Percentiles rank a stretch among this genome's conserved stretches.
phyloP scores from a whole-genome alignment of 2,888 invertebrate genomes.

The Dendrolimus houi region DNA sequence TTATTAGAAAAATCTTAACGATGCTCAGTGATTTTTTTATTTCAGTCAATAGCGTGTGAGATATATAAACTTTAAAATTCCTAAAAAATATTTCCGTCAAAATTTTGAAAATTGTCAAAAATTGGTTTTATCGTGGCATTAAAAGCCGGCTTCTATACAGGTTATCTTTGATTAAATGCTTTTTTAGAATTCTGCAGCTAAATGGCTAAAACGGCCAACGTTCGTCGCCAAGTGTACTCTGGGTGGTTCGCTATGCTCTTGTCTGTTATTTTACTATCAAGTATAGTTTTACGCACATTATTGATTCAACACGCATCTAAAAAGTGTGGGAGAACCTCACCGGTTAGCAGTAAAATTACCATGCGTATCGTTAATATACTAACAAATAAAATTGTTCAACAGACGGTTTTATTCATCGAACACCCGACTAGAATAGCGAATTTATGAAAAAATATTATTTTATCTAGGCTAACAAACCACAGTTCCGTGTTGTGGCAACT shows the following conservation, averaged over 20 bases:
- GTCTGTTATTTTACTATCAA: constrained; percentile 22
- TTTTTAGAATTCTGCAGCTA: too few species aligned
- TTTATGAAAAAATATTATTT: neutral
- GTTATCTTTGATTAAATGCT: too few species aligned
- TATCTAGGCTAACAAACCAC: constrained; percentile 6
- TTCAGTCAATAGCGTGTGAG: too few species aligned
- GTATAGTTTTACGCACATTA: constrained; percentile 23
- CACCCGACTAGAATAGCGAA: neutral
- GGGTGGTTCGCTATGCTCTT: constrained; percentile 7
- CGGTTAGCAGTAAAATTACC: constrained; percentile 21
- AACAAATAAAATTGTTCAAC: constrained; percentile 13
- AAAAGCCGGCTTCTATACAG: too few species aligned
- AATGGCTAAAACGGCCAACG: too few species aligned
- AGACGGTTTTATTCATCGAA: neutral
- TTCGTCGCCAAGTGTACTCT: too few species aligned
- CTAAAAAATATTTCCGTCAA: too few species aligned
- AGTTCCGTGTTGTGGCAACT: constrained; percentile 18
- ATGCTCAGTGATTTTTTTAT: too few species aligned
- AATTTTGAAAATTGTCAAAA: too few species aligned
- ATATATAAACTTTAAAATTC: too few species aligned
- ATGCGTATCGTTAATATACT: constrained; percentile 21
- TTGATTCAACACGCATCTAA: constrained; percentile 26
- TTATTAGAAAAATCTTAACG: too few species aligned
- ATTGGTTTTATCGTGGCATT: too few species aligned
- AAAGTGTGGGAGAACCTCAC: constrained; percentile 26